Conservation (phyloP, 2,888 invertebrate genomes). For the Drosophila anomalipes region DNA sequence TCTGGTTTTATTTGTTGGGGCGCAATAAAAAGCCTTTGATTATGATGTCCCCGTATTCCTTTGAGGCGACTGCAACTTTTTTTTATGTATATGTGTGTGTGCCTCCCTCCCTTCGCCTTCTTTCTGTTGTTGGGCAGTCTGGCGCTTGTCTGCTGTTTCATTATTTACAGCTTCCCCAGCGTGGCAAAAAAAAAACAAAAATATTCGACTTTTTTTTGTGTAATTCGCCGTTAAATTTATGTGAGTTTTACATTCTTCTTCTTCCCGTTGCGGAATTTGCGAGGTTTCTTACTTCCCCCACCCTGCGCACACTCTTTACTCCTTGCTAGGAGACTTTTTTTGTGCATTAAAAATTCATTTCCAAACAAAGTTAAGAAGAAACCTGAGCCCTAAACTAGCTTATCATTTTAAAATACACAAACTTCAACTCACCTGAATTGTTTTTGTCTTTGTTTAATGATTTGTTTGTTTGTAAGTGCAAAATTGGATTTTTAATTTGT, state of each 20-base stretch:
- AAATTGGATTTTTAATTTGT: constrained; percentile 17
- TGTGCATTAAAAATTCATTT: constrained; percentile 66
- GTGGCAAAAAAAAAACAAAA: neutral
- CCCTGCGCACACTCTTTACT: neutral
- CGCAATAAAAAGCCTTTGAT: constrained; percentile 76
- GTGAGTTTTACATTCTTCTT: constrained; percentile 40
- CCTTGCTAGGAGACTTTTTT: constrained; percentile 36
- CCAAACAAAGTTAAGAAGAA: neutral
- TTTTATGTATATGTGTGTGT: neutral
- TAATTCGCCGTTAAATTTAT: constrained; percentile 52
- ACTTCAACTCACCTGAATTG: constrained; percentile 15
- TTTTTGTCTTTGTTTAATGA: neutral
- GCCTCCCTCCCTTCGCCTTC: no score
- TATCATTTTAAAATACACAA: neutral
- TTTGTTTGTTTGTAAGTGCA: constrained; percentile 14
- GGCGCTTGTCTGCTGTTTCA: constrained; percentile 73
- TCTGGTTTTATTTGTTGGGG: constrained; percentile 70
- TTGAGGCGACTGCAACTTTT: constrained; percentile 48
- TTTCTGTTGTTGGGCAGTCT: constrained; percentile 61
- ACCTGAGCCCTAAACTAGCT: neutral
- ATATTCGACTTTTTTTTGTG: neutral
- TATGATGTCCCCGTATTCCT: constrained; percentile 65
- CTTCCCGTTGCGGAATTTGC: neutral
- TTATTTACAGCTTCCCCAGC: constrained; percentile 75
- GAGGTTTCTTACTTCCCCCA: constrained; percentile 3